A percentile compares a stretch with the other conserved stretches of the same genome.
Conservation (phyloP, 2,888 invertebrate genomes). For the Sesamia inferens region DNA sequence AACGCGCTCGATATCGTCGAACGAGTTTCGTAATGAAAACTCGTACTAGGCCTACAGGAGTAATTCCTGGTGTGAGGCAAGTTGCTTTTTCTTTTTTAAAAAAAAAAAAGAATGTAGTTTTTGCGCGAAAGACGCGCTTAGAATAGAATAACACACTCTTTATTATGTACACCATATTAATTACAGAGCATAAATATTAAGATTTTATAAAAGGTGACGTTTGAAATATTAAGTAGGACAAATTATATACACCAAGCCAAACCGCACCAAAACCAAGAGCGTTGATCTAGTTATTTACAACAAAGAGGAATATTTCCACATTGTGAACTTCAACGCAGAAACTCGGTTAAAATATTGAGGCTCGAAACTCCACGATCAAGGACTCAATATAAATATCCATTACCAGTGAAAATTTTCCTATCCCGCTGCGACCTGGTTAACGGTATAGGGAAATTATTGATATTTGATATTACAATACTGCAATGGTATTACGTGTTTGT, state of each 20-base stretch:
- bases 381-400: constrained; percentile 56
- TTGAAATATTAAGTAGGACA: too few relatives aligned
- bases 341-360: constrained; percentile 25
- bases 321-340: constrained; percentile 21
- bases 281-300: not conserved
- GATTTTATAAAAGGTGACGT: too few relatives aligned
- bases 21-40: too few relatives aligned
- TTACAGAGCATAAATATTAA: too few relatives aligned
- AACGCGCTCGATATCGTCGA: too few relatives aligned
- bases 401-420: constrained; percentile 53
- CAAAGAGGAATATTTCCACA: constrained; percentile 1
- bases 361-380: constrained; percentile 29
- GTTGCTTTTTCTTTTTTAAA: too few relatives aligned
- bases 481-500: constrained; percentile 34
- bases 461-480: constrained; percentile 51
- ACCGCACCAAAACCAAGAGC: not conserved
- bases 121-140: too few relatives aligned
- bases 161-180: too few relatives aligned
- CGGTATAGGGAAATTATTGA: constrained; percentile 48
- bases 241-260: not conserved
- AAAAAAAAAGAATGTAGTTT: too few relatives aligned
- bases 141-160: too few relatives aligned
- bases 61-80: too few relatives aligned
- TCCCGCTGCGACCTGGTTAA: constrained; percentile 51
- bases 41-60: too few relatives aligned